Evolutionary conservation across 2,888 invertebrate genomes (phyloP).

Genomic region (Mimumesa dahlbomi): DNA sequence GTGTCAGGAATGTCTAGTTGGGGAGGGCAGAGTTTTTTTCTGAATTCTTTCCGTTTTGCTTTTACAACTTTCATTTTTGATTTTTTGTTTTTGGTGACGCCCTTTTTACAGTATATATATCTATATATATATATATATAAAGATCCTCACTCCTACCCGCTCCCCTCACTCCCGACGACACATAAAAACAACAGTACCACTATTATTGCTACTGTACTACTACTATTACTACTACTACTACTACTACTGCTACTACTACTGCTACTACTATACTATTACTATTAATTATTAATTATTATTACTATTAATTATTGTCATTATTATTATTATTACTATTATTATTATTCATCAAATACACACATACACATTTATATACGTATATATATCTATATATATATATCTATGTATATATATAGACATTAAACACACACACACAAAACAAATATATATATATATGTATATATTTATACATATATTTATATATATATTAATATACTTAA

Average conservation of each 20-base stretch:
- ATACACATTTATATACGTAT: conserved; percentile 59
- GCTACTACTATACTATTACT: conserved; percentile 51
- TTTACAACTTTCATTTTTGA: conserved; percentile 15
- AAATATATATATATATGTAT: conserved; percentile 58
- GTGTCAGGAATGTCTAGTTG: not conserved
- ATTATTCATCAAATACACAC: conserved; percentile 53
- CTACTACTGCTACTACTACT: conserved; percentile 52
- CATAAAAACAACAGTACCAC: conserved; percentile 58
- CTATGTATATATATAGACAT: conserved; percentile 62
- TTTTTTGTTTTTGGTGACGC: conserved; percentile 11
- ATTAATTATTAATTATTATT: conserved; percentile 55
- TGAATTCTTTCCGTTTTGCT: not conserved
- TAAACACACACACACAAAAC: conserved; percentile 60
- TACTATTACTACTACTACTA: conserved; percentile 40
- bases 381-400: conserved; percentile 56
- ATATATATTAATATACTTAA: conserved; percentile 75
- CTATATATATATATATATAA: conserved; percentile 1
- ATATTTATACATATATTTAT: conserved; percentile 56
- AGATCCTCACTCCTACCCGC: conserved; percentile 48
- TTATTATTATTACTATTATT: conserved; percentile 58
- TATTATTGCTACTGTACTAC: conserved; percentile 55
- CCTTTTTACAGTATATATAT: conserved; percentile 6
- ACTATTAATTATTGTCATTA: conserved; percentile 58
- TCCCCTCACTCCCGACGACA: conserved; percentile 67
- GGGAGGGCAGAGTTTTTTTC: conserved; percentile 19